Evolutionary conservation across 2,113 vertebrate species (phyloP).

Genomic region (Dolichotis patagonum): DNA sequence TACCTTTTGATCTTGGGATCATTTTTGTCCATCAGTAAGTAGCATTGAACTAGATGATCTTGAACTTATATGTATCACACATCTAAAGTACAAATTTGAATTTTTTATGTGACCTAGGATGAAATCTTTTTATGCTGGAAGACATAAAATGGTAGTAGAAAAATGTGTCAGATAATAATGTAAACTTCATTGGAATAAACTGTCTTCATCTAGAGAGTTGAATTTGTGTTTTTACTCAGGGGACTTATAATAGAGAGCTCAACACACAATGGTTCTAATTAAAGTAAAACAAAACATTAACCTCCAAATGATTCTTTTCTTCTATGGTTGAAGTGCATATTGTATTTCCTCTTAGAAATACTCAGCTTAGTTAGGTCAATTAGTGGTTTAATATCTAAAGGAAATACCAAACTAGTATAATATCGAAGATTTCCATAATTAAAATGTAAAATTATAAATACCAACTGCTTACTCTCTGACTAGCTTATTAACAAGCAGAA

Average conservation of each 20-base stretch:
- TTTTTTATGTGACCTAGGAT: constrained; percentile 10
- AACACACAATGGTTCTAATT: constrained; percentile 24
- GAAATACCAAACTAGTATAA: constrained; percentile 66
- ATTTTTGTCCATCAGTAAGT: neutral
- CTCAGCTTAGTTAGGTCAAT: constrained; percentile 78
- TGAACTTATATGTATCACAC: neutral
- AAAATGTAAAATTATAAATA: constrained; percentile 82
- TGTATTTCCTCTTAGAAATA: constrained; percentile 67
- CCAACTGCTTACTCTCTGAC: constrained; percentile 73
- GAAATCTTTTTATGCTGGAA: neutral
- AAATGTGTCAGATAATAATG: neutral
- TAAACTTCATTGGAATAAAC: constrained; percentile 8
- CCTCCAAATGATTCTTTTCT: constrained; percentile 48
- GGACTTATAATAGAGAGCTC: neutral
- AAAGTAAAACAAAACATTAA: constrained; percentile 64
- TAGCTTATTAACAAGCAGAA: constrained; percentile 74
- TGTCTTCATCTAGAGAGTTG: neutral
- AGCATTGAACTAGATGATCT: neutral
- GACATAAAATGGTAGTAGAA: neutral
- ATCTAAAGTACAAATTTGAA: neutral
- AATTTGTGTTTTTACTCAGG: neutral
- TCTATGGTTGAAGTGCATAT: constrained; percentile 38
- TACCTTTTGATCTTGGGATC: neutral
- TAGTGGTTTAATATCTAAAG: constrained; percentile 75
- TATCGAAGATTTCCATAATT: constrained; percentile 82